phyloP scores from a whole-genome alignment of 2,113 vertebrate genomes.

The Haemorhous mexicanus region DNA sequence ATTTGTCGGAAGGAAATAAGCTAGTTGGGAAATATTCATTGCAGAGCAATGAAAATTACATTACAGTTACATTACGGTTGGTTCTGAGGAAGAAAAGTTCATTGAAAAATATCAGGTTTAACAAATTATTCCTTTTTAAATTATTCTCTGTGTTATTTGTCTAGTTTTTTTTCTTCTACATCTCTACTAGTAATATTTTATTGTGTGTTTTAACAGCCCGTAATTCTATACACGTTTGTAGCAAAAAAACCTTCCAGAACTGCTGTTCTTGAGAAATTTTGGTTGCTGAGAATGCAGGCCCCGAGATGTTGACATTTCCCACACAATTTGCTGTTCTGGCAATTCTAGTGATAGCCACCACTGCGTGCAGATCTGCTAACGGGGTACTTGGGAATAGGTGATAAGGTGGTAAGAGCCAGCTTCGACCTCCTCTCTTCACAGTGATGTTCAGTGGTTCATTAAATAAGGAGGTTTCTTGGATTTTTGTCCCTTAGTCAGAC shows the following conservation, averaged over 20 bases:
- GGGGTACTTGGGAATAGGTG: background rate
- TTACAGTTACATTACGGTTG: background rate
- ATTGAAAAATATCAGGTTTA: background rate
- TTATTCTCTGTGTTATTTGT: background rate
- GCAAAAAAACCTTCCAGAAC: background rate
- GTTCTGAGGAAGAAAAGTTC: background rate
- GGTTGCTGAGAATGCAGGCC: constrained; percentile 26
- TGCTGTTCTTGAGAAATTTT: background rate
- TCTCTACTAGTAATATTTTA: background rate
- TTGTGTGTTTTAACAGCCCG: background rate
- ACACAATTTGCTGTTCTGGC: constrained; percentile 48
- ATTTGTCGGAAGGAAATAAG: background rate
- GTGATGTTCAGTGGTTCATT: background rate
- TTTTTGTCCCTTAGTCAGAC: background rate
- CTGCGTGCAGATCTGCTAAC: background rate
- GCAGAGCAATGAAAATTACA: background rate
- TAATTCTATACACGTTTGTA: constrained; percentile 38
- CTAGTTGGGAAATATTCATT: background rate
- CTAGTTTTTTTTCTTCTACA: background rate
- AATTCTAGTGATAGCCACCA: background rate
- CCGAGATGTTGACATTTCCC: constrained; percentile 53
- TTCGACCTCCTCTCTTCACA: background rate
- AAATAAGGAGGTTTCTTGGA: background rate
- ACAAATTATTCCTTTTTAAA: background rate
- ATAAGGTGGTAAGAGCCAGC: constrained; percentile 27